Percentiles rank a stretch among this genome's conserved stretches.
Conservation (phyloP, 2,113 vertebrate genomes). For the Caracal caracal region DNA sequence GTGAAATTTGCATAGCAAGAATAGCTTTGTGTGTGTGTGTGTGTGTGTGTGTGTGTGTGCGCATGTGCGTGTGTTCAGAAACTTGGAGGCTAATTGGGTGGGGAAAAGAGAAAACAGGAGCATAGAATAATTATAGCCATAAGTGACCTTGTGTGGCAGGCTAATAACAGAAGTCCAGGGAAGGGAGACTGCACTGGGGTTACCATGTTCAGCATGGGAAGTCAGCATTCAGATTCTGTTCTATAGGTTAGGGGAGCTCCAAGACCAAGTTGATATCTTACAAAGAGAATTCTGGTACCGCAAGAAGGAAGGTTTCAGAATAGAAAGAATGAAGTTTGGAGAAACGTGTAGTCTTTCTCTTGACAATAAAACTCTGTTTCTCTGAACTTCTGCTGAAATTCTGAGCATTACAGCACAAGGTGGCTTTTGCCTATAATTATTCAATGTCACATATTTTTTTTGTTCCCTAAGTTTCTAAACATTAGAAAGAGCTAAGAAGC, state of each 20-base stretch:
- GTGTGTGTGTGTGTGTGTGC: no score
- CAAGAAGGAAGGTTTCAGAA: neutral
- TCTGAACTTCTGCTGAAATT: neutral
- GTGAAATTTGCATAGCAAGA: neutral
- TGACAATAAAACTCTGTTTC: neutral
- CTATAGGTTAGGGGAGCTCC: neutral
- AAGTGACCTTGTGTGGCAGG: neutral
- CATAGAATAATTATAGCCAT: neutral
- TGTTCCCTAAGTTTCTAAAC: neutral
- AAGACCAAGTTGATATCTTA: neutral
- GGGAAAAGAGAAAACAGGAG: neutral
- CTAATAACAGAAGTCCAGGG: neutral
- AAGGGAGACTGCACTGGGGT: neutral
- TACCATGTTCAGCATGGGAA: rapidly evolving
- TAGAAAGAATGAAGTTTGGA: neutral
- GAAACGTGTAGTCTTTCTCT: neutral
- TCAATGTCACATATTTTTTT: neutral
- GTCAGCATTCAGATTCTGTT: neutral
- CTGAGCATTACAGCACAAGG: neutral
- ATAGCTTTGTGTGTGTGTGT: neutral
- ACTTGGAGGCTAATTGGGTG: neutral
- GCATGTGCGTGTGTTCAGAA: neutral
- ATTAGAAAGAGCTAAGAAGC: neutral
- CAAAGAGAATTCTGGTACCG: neutral
- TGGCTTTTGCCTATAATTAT: neutral